Percentiles rank a stretch among this genome's conserved stretches.
These are phyloP conservation scores for Clostera curtula DNA, from an alignment of 2,888 invertebrate genomes.

Conservation along the genomic window DNA sequence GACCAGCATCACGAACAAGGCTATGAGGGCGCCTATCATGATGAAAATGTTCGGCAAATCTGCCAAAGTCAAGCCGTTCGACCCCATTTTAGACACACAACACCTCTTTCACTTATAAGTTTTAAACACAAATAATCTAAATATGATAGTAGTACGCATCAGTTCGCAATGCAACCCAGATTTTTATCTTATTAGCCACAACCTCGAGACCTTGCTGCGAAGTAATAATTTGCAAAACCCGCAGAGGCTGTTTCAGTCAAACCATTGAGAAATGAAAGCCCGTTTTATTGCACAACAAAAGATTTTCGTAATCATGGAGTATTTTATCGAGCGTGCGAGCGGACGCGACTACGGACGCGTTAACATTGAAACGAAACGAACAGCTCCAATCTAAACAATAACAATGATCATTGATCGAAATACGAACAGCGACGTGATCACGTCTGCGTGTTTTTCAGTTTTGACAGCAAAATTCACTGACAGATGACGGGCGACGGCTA, in stretches of 20 bases:
- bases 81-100: constrained; percentile 44
- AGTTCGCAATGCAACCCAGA: constrained; percentile 38
- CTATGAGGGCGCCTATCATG: constrained; percentile 81
- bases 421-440: constrained; percentile 30
- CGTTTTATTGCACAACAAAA: constrained; percentile 32
- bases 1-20: constrained; percentile 83
- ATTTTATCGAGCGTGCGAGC: constrained; percentile 28
- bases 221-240: constrained; percentile 38
- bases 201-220: constrained; percentile 35
- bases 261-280: constrained; percentile 20
- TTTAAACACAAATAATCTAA: constrained; percentile 31
- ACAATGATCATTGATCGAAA: constrained; percentile 60
- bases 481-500: constrained; percentile 3
- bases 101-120: constrained; percentile 35
- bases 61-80: constrained; percentile 77
- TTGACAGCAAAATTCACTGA: constrained; percentile 42
- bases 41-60: constrained; percentile 85
- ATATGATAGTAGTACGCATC: constrained; percentile 36
- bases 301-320: constrained; percentile 30
- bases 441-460: constrained; percentile 26
- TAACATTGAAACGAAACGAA: constrained; percentile 33
- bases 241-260: constrained; percentile 32
- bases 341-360: constrained; percentile 25
- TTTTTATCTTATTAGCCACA: constrained; percentile 35
- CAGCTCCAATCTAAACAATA: constrained; percentile 53